Evolutionary conservation across 2,888 invertebrate species (phyloP).

Genomic region (Xiphydria camelus): DNA sequence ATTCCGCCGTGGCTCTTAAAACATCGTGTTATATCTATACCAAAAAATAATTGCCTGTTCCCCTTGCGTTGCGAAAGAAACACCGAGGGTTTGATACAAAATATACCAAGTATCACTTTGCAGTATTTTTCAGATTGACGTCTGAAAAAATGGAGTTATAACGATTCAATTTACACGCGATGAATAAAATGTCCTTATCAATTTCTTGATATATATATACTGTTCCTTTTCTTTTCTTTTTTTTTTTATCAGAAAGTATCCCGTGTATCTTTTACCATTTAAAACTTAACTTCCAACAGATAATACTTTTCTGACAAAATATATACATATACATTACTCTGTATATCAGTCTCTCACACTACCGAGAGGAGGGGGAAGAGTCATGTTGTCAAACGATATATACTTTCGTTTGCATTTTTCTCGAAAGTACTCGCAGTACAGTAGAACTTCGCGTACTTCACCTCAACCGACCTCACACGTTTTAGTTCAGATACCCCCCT

Average conservation of each 20-base stretch:
- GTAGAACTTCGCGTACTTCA: too few relatives aligned
- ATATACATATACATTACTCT: conserved; percentile 31
- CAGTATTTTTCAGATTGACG: conserved; percentile 15
- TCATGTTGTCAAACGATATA: not conserved
- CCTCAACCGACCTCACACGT: too few relatives aligned
- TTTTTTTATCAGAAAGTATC: conserved; percentile 8
- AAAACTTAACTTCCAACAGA: conserved; percentile 7
- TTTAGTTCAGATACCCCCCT: too few relatives aligned
- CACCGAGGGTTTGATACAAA: conserved; percentile 18
- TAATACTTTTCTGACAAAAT: conserved; percentile 34
- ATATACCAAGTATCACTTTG: conserved; percentile 29
- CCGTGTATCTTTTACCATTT: not conserved
- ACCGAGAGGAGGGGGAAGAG: conserved; percentile 22
- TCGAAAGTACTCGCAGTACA: not conserved
- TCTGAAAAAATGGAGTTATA: conserved; percentile 29
- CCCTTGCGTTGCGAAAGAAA: conserved; percentile 8
- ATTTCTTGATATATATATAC: not conserved
- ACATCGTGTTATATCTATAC: conserved; percentile 12
- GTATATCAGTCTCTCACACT: conserved; percentile 34
- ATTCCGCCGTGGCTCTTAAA: conserved; percentile 20
- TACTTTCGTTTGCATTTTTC: not conserved
- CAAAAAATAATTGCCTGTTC: conserved; percentile 11
- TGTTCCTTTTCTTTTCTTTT: conserved; percentile 1
- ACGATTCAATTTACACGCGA: not conserved
- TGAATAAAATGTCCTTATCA: not conserved